phyloP scores from a whole-genome alignment of 2,888 invertebrate genomes.

The Hipparchia semele region DNA sequence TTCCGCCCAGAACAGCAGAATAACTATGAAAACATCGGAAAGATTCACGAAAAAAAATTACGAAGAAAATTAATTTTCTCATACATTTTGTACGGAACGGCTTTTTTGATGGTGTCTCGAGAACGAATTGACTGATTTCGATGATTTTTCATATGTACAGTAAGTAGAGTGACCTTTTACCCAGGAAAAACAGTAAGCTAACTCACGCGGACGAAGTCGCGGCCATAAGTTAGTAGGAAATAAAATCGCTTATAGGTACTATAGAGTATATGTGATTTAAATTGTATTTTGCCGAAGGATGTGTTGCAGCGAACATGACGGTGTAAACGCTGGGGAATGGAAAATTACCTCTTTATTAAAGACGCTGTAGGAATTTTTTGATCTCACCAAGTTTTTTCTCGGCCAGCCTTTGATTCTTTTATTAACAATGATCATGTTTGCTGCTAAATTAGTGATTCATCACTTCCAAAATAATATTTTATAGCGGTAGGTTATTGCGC shows the following conservation, averaged over 20 bases:
- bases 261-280: not conserved
- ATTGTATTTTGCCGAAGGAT: not conserved
- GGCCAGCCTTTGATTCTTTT: constrained; percentile 4
- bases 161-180: no score
- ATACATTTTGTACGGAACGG: no score
- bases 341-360: constrained; percentile 15
- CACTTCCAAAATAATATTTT: not conserved
- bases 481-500: not conserved
- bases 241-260: not conserved
- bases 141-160: no score
- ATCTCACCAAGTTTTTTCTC: constrained; percentile 5
- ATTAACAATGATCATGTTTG: not conserved
- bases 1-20: no score
- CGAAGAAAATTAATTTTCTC: no score
- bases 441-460: not conserved
- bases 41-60: no score
- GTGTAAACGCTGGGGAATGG: constrained; percentile 2
- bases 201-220: no score
- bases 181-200: no score
- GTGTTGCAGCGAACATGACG: not conserved
- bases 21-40: no score
- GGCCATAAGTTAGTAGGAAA: no score
- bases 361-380: constrained; percentile 13
- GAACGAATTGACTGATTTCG: no score
- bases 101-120: no score